Evolutionary conservation across 1,140 invertebrate genomes (phyloP).

Genomic region (Plodia interpunctella): DNA sequence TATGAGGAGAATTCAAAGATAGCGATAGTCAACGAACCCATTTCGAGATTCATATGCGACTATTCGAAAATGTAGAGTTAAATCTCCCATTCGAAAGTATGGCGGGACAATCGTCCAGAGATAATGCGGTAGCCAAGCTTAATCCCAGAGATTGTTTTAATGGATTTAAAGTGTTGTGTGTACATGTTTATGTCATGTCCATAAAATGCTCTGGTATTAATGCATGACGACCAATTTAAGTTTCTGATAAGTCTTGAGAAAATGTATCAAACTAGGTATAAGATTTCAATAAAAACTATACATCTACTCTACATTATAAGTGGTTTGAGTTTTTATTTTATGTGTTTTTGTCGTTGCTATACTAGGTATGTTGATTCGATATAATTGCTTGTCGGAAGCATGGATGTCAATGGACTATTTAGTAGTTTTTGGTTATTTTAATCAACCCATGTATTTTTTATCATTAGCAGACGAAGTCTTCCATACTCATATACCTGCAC

Average conservation of each 20-base stretch:
- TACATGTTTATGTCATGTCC: slow-evolving; percentile 55
- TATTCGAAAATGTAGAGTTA: slow-evolving; percentile 4
- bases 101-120: slow-evolving; percentile 35
- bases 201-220: slow-evolving; percentile 38
- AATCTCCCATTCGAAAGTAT: slow-evolving; percentile 29
- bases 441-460: too few relatives aligned
- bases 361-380: too few relatives aligned
- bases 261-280: not conserved
- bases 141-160: slow-evolving; percentile 57
- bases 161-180: slow-evolving; percentile 56
- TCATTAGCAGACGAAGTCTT: too few relatives aligned
- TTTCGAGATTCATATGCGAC: slow-evolving; percentile 31
- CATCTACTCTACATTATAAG: too few relatives aligned
- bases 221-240: slow-evolving; percentile 16
- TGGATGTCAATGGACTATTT: too few relatives aligned
- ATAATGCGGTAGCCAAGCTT: slow-evolving; percentile 46
- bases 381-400: too few relatives aligned
- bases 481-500: too few relatives aligned
- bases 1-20: slow-evolving; percentile 26
- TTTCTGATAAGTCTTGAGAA: slow-evolving; percentile 17
- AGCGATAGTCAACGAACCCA: slow-evolving; percentile 34
- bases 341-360: too few relatives aligned
- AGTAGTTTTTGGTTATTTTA: too few relatives aligned
- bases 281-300: not conserved
- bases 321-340: too few relatives aligned